A percentile compares a stretch with the other conserved stretches of the same genome.
Conservation (phyloP, 2,888 invertebrate genomes). For the Nudaria mundana region DNA sequence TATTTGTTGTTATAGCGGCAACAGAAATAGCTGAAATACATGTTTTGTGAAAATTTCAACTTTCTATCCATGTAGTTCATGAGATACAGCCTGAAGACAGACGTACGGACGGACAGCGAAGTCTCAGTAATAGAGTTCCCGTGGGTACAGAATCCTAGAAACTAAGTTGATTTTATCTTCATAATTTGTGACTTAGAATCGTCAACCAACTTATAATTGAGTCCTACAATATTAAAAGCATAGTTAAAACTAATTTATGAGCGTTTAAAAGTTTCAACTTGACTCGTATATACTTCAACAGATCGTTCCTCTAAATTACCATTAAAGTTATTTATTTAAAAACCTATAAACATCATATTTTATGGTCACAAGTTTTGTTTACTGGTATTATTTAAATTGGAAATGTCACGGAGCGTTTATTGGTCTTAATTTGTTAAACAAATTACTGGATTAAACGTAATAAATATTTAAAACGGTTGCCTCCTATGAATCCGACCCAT, state of each 20-base stretch:
- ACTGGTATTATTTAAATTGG: slow-evolving; percentile 8
- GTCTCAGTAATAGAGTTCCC: too few species aligned
- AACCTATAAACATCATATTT: slow-evolving; percentile 9
- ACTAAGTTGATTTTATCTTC: slow-evolving; percentile 10
- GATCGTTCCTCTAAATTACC: slow-evolving; percentile 13
- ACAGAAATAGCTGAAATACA: too few species aligned
- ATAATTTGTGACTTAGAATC: slow-evolving; percentile 5
- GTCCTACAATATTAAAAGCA: slow-evolving; percentile 12
- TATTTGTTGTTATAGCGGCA: too few species aligned
- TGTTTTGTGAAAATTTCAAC: too few species aligned
- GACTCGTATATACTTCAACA: slow-evolving; percentile 21
- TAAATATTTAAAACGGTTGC: background rate
- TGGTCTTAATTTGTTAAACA: slow-evolving; percentile 1
- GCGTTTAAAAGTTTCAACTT: slow-evolving; percentile 3
- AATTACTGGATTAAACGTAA: background rate
- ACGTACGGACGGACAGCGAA: too few species aligned
- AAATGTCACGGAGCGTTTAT: background rate
- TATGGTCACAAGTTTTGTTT: slow-evolving; percentile 2
- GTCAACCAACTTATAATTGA: slow-evolving; percentile 2
- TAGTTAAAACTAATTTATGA: slow-evolving; percentile 13
- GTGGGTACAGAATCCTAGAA: too few species aligned
- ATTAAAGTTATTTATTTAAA: slow-evolving; percentile 15
- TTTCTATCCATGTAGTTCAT: too few species aligned
- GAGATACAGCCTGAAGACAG: too few species aligned
- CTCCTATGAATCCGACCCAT: too few species aligned